Base-by-base conservation (phyloP, 2,888 invertebrate species). In the Argyresthia goedartella region DNA sequence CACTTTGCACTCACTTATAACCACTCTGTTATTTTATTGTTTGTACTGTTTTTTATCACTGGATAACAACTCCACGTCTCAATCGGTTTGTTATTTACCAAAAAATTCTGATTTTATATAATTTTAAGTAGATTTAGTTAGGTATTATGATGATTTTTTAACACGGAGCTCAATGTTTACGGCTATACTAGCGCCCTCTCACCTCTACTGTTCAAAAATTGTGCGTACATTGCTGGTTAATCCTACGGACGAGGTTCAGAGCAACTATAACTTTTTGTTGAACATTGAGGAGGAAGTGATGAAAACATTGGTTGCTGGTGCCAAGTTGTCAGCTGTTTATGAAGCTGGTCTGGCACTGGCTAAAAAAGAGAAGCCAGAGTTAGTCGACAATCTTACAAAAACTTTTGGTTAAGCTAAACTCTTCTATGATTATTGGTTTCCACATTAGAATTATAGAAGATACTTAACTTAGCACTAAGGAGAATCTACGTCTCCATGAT, bases 201-300 rank as follows among this genome's bases (percentile, higher is more conserved):
- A n/a, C n/a, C n/a, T n/a, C n/a, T n/a, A n/a, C 72, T 99, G 99
- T 77, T 97, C 99, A 0, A 99, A 99, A 74, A 94, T 99, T 62
- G 95, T 97, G 10, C 91, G 99, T 55, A 99, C 99, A 11, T 88
- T 99, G 62, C 87, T 99, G 65, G 98, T 99, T 4, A 98, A 99
- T 82, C 99, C 99, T 1, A 92, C 89, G 4, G 91, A 92, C 54
- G 88, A 88, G 56, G 82, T 92, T 55, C 91, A 97, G 85, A 93
- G 92, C 57, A 94, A 95, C 76, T 99, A 99, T 72, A 96, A 97
- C 71, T 95, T 97, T 69, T 87, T 99, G 41, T 81, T 98, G 2
- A 92, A 91, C 67, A 78, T 97, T 14, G 95, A 99, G 76, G 98
- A 98, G 62, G 96, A 96, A 64, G 90, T 99, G 16, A 87, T 98